Base-by-base conservation (phyloP, 2,888 invertebrate species). In the Agonum fuliginosum region DNA sequence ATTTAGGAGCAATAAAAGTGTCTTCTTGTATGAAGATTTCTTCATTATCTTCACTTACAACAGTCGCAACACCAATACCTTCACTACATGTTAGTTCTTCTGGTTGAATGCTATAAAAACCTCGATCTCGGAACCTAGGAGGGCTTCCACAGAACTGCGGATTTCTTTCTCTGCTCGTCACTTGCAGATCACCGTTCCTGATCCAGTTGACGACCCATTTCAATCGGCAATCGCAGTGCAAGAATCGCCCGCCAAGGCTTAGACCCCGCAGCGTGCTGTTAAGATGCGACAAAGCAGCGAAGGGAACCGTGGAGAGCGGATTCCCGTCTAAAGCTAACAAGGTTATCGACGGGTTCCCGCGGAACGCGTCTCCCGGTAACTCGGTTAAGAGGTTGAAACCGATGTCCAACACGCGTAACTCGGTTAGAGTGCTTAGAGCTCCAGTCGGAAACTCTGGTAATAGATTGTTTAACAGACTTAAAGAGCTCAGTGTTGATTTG, bases 181-280 rank as follows among this genome's bases (percentile, higher is more conserved):
- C 96, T 90, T 97, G 97, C 43, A 97, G 89, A 85, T 97, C 96
- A 10, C 93, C 93, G 80, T 93, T 93, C 71, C 93, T 90, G 81
- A 97, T 96, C 97, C 97, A 97, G 84, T 96, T 93, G 78, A 95
- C 93, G 78, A 97, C 93, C 97, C 97, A 97, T 5, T 93, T 90
- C 62, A 97, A 86, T 78, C 93, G 92, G 85, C 97, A 97, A 84
- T 97, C 97, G 84, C 97, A 97, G 81, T 94, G 93, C 27, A 97
- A 88, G 85, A 95, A 96, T 79, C 96, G 89, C 2, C 97, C 97
- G 5, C 97, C 97, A 8, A 97, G 88, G 82, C 96, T 96, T 8
- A 97, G 88, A 0, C 97, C 97, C 30, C 96, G 89, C 27, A 97
- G 89, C 0, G 96, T 95, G 80, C 91, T 91, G 85, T 96, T 96